Evolutionary conservation across 2,113 vertebrate species (phyloP), one percentile per base, ranked within the genome.

Genomic region (Brachyhypopomus gauderio): DNA sequence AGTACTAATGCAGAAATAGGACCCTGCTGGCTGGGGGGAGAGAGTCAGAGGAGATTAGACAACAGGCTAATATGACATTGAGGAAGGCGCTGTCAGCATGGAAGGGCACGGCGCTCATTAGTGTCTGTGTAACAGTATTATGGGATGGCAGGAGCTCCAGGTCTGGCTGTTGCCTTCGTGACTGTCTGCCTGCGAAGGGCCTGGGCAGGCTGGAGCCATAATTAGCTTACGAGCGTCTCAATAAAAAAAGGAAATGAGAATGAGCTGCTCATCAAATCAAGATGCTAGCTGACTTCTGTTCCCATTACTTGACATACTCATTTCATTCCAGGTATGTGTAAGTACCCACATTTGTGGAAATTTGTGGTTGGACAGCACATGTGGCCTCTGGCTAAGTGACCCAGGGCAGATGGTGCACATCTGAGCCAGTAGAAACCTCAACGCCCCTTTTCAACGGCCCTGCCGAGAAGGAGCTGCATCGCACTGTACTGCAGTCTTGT

Each of bases 31-130:
- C 52, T 48, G 62, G 80, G 73, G 30, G 56, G 63, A 77, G 73
- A 82, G 30, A 38, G 80, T 73, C 78, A 84, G 60, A 87, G 72
- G 55, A 81, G 79, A 87, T 89, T 79, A 69, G 75, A 66, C 55
- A 45, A 74, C 77, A 62, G 60, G 64, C 77, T 86, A 81, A 83
- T 72, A 71, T 80, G 78, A 85, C 76, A 88, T 34, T 80, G 81
- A 80, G 3, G 55, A 72, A 75, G 3, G 14, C 78, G 23, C 67
- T 84, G 77, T 85, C 85, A 82, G 70, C 75, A 77, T 75, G 78
- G 17, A 83, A 80, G 73, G 78, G 81, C 75, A 74, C 58, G 34
- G 7, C 19, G 82, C 80, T 78, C 75, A 82, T 86, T 73, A 72
- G 48, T 52, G 25, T 66, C 60, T 56, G 34, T 2, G 23, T 82